Evolutionary conservation across 2,797 vertebrate species (phyloP), one percentile per base, ranked within the genome.

Genomic region (Graptemys geographica): DNA sequence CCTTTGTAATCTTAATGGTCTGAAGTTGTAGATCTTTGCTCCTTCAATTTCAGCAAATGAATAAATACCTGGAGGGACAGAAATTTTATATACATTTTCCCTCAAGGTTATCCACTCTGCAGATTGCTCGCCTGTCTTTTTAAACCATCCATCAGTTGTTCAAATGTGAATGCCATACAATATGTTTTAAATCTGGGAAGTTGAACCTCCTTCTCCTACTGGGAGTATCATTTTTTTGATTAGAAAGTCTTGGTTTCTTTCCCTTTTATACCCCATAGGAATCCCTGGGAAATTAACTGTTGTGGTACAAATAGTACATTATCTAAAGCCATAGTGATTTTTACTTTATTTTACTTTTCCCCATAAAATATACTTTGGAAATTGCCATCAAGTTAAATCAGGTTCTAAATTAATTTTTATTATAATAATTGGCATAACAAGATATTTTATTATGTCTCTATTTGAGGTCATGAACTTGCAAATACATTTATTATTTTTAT

Each of bases 141-240:
- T 89, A 95, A 74, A 89, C 78, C 47, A 55, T 96, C 89, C 82
- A 76, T 94, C 95, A 97, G 65, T 88, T 96, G 93, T 84, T 96
- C 92, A 92, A 95, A 94, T 96, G 94, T 94, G 96, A 96, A 90
- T 96, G 95, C 78, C 89, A 19, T 88, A 84, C 88, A 96, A 95
- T 97, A 96, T 92, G 78, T 90, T 97, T 96, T 94, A 82, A 96
- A 87, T 96, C 92, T 97, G 93, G 89, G 88, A 97, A 87, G 91
- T 23, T 96, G 92, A 95, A 72, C 72, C 94, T 96, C 92, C 83
- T 96, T 95, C 87, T 94, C 69, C 96, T 94, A 82, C 57, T 91
- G 95, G 86, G 94, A 94, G 53, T 90, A 94, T 94, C 94, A 82
- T 93, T 92, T 96, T 96, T 96, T 96, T 94, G 83, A 96, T 97